Base-by-base conservation (phyloP, 1,140 invertebrate genomes). In the Semibalanus balanoides region DNA sequence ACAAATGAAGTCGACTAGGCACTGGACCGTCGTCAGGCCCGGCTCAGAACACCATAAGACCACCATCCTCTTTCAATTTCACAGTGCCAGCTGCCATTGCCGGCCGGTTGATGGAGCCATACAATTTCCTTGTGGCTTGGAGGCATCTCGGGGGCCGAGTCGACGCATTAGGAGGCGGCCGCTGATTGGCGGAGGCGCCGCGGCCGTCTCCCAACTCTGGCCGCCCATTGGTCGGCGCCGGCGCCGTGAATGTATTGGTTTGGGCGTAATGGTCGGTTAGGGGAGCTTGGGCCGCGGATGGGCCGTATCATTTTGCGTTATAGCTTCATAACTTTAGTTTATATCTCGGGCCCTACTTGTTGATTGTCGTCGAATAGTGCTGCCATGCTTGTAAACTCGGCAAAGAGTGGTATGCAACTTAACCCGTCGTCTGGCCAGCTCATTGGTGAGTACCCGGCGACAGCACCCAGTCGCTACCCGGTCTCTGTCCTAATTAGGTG, bases 311-410 rank as follows among this genome's bases (percentile, higher is more conserved):
- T 64, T 64, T 64, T 64, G 51, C 51, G 51, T 64, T 64, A 64
- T 64, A 64, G 51, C 51, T 64, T 64, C 51, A 64, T 64, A 64
- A 64, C 51, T 64, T 64, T 64, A 64, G 51, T 64, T 64, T 64
- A 64, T 64, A 64, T 22, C 51, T 25, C 51, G 51, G 51, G 51
- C 51, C 51, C 51, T 64, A 64, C 51, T 64, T 64, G 51, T 64
- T 64, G 51, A 64, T 64, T 64, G 51, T 64, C 51, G 7, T 64
- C 51, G 22, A 64, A 64, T 64, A 64, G 51, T 64, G 51, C 14
- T 25, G 51, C 51, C 7, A 64, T 64, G 51, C 51, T 64, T 64
- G 51, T 64, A 64, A 64, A 64, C 51, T 64, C 51, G 51, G 51
- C 51, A 64, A 64, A 64, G 51, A 64, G 51, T 64, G 51, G 51